A percentile compares a stretch with the other conserved stretches of the same genome.
These are phyloP conservation scores for Nyctereutes procyonoides DNA, from an alignment of 2,113 vertebrate genomes.

Conservation along the genomic window DNA sequence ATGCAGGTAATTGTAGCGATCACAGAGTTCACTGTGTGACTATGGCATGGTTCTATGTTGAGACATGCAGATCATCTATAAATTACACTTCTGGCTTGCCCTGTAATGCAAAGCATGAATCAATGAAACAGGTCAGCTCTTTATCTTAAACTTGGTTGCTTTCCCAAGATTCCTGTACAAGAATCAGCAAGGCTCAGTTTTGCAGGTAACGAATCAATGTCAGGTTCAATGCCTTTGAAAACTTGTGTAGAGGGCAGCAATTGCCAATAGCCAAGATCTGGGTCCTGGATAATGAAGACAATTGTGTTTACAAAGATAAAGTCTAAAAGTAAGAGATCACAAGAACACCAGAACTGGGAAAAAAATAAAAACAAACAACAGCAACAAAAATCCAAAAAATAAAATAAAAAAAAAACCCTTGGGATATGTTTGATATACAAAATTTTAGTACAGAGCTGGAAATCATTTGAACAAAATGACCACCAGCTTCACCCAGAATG, in stretches of 20 bases:
- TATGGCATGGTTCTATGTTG: background rate
- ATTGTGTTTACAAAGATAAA: background rate
- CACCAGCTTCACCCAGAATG: background rate
- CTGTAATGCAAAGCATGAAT: background rate
- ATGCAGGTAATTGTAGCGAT: rapidly evolving
- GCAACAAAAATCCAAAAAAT: too few relatives aligned
- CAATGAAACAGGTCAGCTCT: background rate
- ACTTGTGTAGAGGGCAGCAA: background rate
- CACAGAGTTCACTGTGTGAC: background rate
- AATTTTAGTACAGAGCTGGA: background rate
- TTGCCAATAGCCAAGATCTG: background rate
- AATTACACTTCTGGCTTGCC: background rate
- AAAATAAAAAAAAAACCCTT: background rate
- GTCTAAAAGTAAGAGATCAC: background rate
- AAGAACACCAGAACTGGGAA: background rate
- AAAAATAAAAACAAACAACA: too few relatives aligned
- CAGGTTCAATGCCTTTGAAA: background rate
- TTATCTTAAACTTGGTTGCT: background rate
- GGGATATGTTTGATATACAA: background rate
- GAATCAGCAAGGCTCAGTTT: background rate
- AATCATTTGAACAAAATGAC: background rate
- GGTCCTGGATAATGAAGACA: background rate
- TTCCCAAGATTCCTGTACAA: slow-evolving; percentile 41
- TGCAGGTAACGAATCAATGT: background rate
- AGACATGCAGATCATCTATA: background rate